Conservation (phyloP, 2,113 vertebrate species). For the Corydoras sp. region DNA sequence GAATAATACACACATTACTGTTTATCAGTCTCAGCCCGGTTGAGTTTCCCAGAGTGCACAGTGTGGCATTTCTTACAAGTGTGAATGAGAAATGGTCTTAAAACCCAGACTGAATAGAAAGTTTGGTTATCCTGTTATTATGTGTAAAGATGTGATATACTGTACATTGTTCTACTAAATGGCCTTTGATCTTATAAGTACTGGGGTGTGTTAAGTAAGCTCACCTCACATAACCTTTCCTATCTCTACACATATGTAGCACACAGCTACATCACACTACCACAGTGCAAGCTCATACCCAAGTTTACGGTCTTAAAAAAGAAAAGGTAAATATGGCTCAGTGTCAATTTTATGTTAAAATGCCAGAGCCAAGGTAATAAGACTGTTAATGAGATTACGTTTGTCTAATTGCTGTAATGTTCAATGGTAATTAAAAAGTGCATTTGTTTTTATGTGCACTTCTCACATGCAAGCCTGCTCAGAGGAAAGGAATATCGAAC, state of each 20-base stretch:
- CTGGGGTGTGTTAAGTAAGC: not conserved
- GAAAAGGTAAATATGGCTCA: too few species aligned
- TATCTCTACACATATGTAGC: not conserved
- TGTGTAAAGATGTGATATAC: not conserved
- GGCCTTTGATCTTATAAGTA: not conserved
- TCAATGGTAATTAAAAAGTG: too few species aligned
- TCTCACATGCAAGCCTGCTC: too few species aligned
- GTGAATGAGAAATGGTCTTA: slow-evolving; percentile 4
- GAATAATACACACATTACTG: not conserved
- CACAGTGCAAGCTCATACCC: too few species aligned
- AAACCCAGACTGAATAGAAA: slow-evolving; percentile 1
- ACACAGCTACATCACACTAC: not conserved
- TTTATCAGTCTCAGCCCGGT: not conserved
- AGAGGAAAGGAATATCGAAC: too few species aligned
- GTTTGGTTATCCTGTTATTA: not conserved
- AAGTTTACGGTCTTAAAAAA: too few species aligned
- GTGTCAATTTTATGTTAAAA: too few species aligned
- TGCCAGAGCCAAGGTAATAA: too few species aligned
- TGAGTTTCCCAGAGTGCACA: not conserved
- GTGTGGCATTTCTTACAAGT: slow-evolving; percentile 10
- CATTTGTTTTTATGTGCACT: too few species aligned
- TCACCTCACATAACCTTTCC: not conserved
- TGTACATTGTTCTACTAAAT: not conserved
- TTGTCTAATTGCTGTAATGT: too few species aligned
- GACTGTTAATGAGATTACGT: too few species aligned